Conservation (phyloP, 2,113 vertebrate species). For the Myrmophylax atrothorax region DNA sequence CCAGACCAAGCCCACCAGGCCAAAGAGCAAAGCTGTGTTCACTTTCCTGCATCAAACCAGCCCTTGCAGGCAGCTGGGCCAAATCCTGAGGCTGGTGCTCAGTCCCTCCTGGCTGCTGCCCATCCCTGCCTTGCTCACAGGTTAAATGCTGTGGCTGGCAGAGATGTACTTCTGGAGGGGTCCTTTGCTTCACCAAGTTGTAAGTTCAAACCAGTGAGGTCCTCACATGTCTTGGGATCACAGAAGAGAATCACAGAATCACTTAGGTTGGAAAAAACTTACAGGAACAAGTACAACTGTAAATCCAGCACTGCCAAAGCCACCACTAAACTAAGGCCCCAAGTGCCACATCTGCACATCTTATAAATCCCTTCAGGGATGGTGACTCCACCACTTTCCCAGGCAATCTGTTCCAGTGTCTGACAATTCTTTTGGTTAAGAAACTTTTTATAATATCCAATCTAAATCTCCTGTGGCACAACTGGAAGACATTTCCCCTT, state of each 20-base stretch:
- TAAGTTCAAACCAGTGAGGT: not conserved
- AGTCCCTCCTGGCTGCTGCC: accelerated
- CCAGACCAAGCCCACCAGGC: accelerated
- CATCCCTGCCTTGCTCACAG: not conserved
- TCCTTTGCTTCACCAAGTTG: not conserved
- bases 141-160: not conserved
- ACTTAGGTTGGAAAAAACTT: not conserved
- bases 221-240: not conserved
- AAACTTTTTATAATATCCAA: not conserved
- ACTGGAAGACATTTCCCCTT: not conserved
- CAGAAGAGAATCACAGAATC: not conserved
- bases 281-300: accelerated
- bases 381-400: not conserved
- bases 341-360: not conserved
- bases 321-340: not conserved
- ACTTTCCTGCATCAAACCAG: not conserved
- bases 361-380: not conserved
- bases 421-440: not conserved
- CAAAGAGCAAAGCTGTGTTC: not conserved
- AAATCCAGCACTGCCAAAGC: not conserved
- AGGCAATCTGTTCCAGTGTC: not conserved
- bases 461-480: not conserved
- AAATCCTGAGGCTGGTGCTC: not conserved
- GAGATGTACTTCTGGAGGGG: not conserved
- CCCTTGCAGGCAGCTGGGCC: not conserved